These are phyloP conservation scores for Uropetala carovei DNA, from an alignment of 2,888 invertebrate species.

Conservation along the genomic window DNA sequence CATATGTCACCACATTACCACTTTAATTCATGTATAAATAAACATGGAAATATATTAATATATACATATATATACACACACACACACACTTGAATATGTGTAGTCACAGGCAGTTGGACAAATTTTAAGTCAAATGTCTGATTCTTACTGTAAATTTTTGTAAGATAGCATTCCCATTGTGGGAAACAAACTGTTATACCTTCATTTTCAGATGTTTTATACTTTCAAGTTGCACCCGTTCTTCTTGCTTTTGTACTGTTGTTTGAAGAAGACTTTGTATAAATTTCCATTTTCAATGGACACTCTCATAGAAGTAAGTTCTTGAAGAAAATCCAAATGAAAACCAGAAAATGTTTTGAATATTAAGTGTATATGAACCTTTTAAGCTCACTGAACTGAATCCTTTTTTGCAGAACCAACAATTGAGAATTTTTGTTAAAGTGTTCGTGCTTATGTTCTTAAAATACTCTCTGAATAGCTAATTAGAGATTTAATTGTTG, in stretches of 20 bases:
- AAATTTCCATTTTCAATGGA: not conserved
- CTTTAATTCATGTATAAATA: not conserved
- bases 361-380: too few relatives aligned
- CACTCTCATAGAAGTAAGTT: not conserved
- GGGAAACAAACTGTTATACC: not conserved
- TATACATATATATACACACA: not conserved
- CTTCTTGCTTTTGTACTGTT: not conserved
- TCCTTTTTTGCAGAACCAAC: too few relatives aligned
- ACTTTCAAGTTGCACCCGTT: not conserved
- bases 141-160: not conserved
- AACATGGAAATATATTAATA: not conserved
- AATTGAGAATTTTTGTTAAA: too few relatives aligned
- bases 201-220: not conserved
- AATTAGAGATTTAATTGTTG: too few relatives aligned
- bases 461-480: too few relatives aligned
- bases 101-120: not conserved
- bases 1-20: not conserved
- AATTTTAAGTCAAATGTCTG: not conserved
- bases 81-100: too few relatives aligned
- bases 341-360: too few relatives aligned
- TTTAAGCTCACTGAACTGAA: too few relatives aligned
- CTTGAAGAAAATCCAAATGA: too few relatives aligned
- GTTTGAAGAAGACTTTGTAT: not conserved
- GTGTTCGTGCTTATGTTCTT: too few relatives aligned
- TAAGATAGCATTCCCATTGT: not conserved